Base-by-base conservation (phyloP, 2,797 vertebrate genomes). In the Lutjanus argentimaculatus region DNA sequence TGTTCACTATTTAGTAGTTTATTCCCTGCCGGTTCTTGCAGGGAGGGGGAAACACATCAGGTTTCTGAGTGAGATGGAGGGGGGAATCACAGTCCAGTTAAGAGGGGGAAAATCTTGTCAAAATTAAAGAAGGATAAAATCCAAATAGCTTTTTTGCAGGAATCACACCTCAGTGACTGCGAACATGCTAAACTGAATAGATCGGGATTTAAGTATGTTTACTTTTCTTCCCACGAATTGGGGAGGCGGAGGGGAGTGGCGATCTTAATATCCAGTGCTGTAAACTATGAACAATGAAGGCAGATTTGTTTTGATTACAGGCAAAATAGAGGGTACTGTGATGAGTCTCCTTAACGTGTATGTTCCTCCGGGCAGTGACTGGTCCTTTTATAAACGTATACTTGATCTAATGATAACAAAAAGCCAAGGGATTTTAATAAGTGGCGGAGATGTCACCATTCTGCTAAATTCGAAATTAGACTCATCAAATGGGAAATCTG, bases 221-320 rank as follows among this genome's bases (percentile, higher is more conserved):
- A 72, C 4, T 83, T 48, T 5, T 71, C 71, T 0, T 77, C 77
- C 0, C 53, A 82, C 14, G 16, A 11, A 3, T 83, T 45, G 2
- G 67, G 72, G 11, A n/a, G 7, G 5, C 13, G 52, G 6, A 80
- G 80, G 43, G 79, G 80, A 15, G 67, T 80, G 36, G 85, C 71
- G 0, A 72, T 48, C 12, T 7, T 81, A 13, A 25, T 86, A 43
- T 83, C 74, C 0, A 66, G 25, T 21, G 56, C 56, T 2, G 1
- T 84, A 17, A 80, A 77, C 8, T 82, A 84, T 42, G 61, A 90
- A 48, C 81, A 84, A 55, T 1, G 79, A 89, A n/a, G 75, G 76
- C 0, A 85, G 74, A 79, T 86, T 43, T 52, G 49, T 80, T 9
- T 62, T 79, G 74, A 17, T 75, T 7, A 62, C 2, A 61, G 64